Base-by-base conservation (phyloP, 2,113 vertebrate genomes). In the Cyanoramphus novaezelandiae region DNA sequence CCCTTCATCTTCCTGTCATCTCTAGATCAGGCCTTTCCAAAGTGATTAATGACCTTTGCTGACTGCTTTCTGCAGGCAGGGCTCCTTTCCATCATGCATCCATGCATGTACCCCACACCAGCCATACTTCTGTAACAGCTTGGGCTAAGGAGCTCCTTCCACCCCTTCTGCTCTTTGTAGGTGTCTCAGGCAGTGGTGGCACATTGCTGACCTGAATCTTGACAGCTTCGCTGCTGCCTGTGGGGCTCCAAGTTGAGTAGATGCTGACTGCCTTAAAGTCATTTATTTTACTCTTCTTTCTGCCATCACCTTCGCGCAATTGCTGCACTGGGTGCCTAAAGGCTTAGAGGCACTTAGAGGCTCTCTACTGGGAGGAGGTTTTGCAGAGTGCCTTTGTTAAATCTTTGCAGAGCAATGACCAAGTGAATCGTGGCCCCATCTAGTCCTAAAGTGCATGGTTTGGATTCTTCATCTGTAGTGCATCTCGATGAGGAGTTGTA, bases 1-100 rank as follows among this genome's bases (percentile, higher is more conserved):
- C 78, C 1, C 14, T 95, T 95, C 81, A 91, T 97, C 94, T 94
- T 96, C 84, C 84, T 97, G 93, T 92, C 87, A 79, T 77, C 46
- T 93, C 52, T 62, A 94, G 39, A 87, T 88, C 74, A 69, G 67
- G 25, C n/a, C 37, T 91, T 92, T 82, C 44, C 7, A 0, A 17
- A 77, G 31, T 90, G 93, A 94, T 95, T 91, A 91, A 93, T 90
- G 87, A 79, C 70, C 28, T 76, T 89, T 89, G 43, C 47, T 76
- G 77, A 24, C 47, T 4, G 4, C n/a, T 87, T 82, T 69, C 69
- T 82, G 77, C 39, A 68, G 50, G 43, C 3, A 6, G 55, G 46
- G 33, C 69, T 93, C 31, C 52, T 80, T 84, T 87, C 28, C 20
- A 3, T 68, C 15, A 1, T 31, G 23, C 33, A 20, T 59, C 24